These are phyloP conservation scores for Ips nitidus DNA, from an alignment of 1,140 invertebrate genomes.

Conservation along the genomic window DNA sequence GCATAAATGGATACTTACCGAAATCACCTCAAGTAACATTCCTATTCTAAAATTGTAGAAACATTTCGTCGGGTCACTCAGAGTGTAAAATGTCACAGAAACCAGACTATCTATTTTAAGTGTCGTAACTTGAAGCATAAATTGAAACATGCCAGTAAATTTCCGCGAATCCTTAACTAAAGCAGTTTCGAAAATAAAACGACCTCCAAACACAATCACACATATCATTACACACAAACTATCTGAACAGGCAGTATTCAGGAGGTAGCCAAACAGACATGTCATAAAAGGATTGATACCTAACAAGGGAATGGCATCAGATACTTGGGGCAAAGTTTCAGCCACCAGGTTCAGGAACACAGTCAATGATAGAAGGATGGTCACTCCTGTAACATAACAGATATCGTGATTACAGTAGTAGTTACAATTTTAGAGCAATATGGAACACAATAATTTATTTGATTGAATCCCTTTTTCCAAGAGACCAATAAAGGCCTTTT, in stretches of 20 bases:
- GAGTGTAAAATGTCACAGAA: too few species aligned
- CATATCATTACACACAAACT: slow-evolving; percentile 43
- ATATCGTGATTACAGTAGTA: slow-evolving; percentile 51
- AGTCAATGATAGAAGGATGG: slow-evolving; percentile 99
- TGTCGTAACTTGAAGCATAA: too few species aligned
- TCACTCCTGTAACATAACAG: slow-evolving; percentile 93
- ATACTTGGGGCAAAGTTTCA: slow-evolving; percentile 93
- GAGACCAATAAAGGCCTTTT: too few species aligned
- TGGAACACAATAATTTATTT: too few species aligned
- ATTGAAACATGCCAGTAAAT: slow-evolving; percentile 1
- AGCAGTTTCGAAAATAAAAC: slow-evolving; percentile 29
- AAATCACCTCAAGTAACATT: too few species aligned
- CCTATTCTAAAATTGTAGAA: too few species aligned
- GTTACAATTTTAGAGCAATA: background rate
- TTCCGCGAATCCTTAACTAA: slow-evolving; percentile 12
- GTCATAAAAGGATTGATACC: slow-evolving; percentile 66
- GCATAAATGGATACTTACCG: too few species aligned
- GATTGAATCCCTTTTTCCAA: too few species aligned
- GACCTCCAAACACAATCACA: slow-evolving; percentile 48
- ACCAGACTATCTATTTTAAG: too few species aligned
- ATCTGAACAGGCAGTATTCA: slow-evolving; percentile 52
- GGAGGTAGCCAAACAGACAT: slow-evolving; percentile 53
- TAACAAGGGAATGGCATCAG: slow-evolving; percentile 92
- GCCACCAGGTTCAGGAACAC: slow-evolving; percentile 97
- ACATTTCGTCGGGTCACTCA: too few species aligned